Percentiles rank a stretch among this genome's conserved stretches.
phyloP scores from a whole-genome alignment of 1,140 invertebrate genomes.

The Trachymyrmex cornetzi region DNA sequence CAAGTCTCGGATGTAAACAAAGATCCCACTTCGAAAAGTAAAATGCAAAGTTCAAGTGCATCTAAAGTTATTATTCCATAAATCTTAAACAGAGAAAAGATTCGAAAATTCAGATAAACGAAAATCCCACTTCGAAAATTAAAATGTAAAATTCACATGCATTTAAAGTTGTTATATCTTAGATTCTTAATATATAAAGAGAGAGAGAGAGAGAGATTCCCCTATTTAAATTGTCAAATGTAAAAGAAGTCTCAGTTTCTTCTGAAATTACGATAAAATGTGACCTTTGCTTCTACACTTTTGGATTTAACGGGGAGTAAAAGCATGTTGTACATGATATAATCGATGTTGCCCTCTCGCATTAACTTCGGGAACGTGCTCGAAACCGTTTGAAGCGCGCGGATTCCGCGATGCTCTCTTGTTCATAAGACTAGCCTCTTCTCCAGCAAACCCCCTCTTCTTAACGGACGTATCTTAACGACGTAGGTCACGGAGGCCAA shows the following conservation, averaged over 20 bases:
- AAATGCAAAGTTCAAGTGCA: neutral
- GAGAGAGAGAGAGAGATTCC: no score
- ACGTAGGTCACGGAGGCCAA: constrained; percentile 75
- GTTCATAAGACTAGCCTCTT: constrained; percentile 39
- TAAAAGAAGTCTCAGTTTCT: neutral
- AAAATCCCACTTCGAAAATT: no score
- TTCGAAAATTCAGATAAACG: neutral
- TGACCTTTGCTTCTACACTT: neutral
- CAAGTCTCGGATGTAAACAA: neutral
- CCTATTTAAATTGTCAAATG: neutral
- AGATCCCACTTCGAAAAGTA: neutral
- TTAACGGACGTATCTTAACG: constrained; percentile 74
- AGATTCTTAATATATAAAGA: no score
- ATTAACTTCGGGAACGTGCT: constrained; percentile 34
- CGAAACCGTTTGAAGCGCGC: constrained; percentile 37
- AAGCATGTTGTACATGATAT: constrained; percentile 5
- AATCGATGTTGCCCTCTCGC: constrained; percentile 13
- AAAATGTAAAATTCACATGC: no score
- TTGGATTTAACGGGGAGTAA: neutral
- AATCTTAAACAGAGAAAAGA: neutral
- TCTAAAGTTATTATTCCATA: neutral
- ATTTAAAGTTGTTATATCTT: no score
- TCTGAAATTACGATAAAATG: neutral
- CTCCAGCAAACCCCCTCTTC: constrained; percentile 8
- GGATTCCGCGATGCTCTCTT: constrained; percentile 54